A percentile compares a stretch with the other conserved stretches of the same genome.
These are phyloP conservation scores for Deroplatys truncata DNA, from an alignment of 2,888 invertebrate genomes.

Conservation along the genomic window DNA sequence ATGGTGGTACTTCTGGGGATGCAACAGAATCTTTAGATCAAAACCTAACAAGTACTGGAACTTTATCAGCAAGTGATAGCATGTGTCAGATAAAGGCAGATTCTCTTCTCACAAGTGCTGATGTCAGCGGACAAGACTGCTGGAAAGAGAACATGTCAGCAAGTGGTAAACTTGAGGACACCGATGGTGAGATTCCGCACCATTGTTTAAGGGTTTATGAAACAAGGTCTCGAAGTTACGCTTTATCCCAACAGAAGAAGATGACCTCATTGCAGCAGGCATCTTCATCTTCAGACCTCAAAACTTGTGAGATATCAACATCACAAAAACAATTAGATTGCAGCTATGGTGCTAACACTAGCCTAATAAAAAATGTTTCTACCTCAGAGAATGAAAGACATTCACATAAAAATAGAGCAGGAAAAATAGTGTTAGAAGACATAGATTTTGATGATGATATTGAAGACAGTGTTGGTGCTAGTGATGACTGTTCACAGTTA, in stretches of 20 bases:
- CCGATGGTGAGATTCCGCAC: neutral
- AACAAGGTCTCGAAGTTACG: neutral
- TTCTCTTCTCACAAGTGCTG: neutral
- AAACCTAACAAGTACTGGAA: neutral
- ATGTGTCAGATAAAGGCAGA: neutral
- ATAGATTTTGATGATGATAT: slow-evolving; percentile 6
- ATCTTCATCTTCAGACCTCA: neutral
- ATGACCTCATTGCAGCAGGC: neutral
- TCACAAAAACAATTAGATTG: neutral
- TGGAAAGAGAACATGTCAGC: neutral
- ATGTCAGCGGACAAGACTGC: neutral
- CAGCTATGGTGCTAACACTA: neutral
- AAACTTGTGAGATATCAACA: neutral
- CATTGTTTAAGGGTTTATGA: neutral
- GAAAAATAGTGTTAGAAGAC: neutral
- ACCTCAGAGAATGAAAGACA: slow-evolving; percentile 4
- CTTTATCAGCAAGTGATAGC: neutral
- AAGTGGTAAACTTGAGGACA: neutral
- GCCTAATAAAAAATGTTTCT: neutral
- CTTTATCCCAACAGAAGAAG: neutral
- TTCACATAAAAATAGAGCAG: neutral
- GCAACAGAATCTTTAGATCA: slow-evolving; percentile 5
- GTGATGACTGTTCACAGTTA: neutral
- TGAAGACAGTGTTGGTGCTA: slow-evolving; percentile 2
- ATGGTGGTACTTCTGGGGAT: neutral